Conservation (phyloP, 2,888 invertebrate genomes). For the Thecocarcelia acutangulata region DNA sequence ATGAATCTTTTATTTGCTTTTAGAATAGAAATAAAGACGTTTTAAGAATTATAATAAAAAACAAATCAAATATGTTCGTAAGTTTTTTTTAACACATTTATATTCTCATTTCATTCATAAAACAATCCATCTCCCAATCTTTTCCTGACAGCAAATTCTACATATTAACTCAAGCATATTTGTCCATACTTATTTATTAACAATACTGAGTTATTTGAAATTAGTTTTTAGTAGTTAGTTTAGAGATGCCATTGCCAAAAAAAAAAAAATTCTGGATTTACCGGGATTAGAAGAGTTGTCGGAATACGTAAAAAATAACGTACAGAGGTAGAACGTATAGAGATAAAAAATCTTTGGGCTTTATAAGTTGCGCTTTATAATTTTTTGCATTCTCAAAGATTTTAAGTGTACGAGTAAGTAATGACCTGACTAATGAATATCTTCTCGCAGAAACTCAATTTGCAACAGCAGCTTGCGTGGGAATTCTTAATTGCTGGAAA, state of each 20-base stretch:
- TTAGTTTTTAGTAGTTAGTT: background rate
- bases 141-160: background rate
- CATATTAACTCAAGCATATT: constrained; percentile 11
- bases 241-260: background rate
- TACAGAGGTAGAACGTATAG: too few species aligned
- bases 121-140: constrained; percentile 37
- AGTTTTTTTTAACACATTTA: constrained; percentile 36
- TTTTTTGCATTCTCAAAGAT: too few species aligned
- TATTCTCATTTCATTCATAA: constrained; percentile 52
- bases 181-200: background rate
- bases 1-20: constrained; percentile 20
- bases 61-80: constrained; percentile 4
- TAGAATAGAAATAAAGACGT: constrained; percentile 52
- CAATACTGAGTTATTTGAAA: background rate
- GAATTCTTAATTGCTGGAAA: too few species aligned
- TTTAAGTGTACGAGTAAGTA: too few species aligned
- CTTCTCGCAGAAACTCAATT: too few species aligned
- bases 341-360: too few species aligned
- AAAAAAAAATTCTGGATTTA: too few species aligned
- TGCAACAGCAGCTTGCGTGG: too few species aligned
- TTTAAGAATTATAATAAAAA: constrained; percentile 52
- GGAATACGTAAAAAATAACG: too few species aligned
- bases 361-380: too few species aligned
- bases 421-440: too few species aligned
- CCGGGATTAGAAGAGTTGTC: too few species aligned